These are phyloP conservation scores for Trissoscelio sp. DNA, from an alignment of 2,888 invertebrate species.

Conservation along the genomic window DNA sequence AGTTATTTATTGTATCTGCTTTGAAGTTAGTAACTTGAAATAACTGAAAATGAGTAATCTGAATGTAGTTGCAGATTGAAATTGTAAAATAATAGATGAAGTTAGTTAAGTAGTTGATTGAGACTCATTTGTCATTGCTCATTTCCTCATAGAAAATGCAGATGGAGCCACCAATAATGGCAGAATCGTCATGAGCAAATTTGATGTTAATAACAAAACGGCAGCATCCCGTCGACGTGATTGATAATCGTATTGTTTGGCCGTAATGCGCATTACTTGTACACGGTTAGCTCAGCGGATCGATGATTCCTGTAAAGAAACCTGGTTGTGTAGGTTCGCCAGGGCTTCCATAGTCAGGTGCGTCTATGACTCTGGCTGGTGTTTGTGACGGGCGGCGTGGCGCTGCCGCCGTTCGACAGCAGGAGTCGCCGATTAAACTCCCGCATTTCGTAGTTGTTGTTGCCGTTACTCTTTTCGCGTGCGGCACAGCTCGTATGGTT, in stretches of 20 bases:
- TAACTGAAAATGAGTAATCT: no score
- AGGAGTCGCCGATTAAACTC: slow-evolving; percentile 86
- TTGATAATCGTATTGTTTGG: slow-evolving; percentile 25
- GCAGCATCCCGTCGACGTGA: slow-evolving; percentile 51
- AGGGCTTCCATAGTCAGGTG: slow-evolving; percentile 83
- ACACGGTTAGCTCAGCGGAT: slow-evolving; percentile 78
- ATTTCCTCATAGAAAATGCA: no score
- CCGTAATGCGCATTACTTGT: slow-evolving; percentile 73
- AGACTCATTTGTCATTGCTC: no score
- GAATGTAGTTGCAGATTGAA: no score
- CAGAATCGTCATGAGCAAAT: no score
- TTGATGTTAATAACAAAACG: no score
- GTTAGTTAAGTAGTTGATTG: no score
- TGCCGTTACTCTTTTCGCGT: slow-evolving; percentile 88
- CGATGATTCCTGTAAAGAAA: slow-evolving; percentile 80
- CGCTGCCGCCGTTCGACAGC: slow-evolving; percentile 79
- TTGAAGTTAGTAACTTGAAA: no score
- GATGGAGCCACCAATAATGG: no score
- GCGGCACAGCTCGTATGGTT: slow-evolving; percentile 77
- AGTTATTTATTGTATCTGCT: no score
- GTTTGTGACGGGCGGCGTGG: slow-evolving; percentile 84
- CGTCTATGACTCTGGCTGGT: slow-evolving; percentile 82
- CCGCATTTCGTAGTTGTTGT: slow-evolving; percentile 92
- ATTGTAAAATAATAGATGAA: no score
- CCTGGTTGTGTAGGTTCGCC: slow-evolving; percentile 80